A percentile compares a stretch with the other conserved stretches of the same genome.
These are phyloP conservation scores for Leptinotarsa peninsularis DNA, from an alignment of 2,888 invertebrate genomes.

Conservation along the genomic window DNA sequence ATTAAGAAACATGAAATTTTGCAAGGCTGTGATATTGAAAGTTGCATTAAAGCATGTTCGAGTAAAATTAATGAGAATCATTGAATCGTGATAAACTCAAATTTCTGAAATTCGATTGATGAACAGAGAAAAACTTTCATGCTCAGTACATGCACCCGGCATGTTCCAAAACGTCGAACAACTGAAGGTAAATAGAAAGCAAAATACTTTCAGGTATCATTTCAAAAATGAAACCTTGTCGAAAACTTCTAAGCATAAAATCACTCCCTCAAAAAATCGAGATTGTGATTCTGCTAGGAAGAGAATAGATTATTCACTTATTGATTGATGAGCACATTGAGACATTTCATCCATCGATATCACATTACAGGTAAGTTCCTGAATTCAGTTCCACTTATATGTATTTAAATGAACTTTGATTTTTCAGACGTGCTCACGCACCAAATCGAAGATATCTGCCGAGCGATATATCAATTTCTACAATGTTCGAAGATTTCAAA, in stretches of 20 bases:
- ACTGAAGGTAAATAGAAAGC: conserved; percentile 7
- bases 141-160: not conserved
- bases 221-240: conserved; percentile 19
- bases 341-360: conserved; percentile 8
- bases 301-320: conserved; percentile 24
- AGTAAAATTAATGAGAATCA: not conserved
- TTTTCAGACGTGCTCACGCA: conserved; percentile 17
- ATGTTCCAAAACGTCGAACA: conserved; percentile 10
- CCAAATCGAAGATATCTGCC: conserved; percentile 28
- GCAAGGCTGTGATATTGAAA: not conserved
- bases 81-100: not conserved
- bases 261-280: conserved; percentile 5
- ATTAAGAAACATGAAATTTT: not conserved
- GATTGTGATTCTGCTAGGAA: conserved; percentile 14
- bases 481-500: conserved; percentile 21
- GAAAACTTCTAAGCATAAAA: conserved; percentile 9
- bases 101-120: not conserved
- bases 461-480: conserved; percentile 4
- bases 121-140: not conserved
- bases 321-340: conserved; percentile 25
- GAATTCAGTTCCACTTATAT: not conserved
- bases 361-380: conserved; percentile 12
- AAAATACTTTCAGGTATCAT: conserved; percentile 17
- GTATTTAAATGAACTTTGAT: not conserved
- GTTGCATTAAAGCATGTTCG: not conserved